phyloP scores from a whole-genome alignment of 2,888 invertebrate species.

The Volucella bombylans region DNA sequence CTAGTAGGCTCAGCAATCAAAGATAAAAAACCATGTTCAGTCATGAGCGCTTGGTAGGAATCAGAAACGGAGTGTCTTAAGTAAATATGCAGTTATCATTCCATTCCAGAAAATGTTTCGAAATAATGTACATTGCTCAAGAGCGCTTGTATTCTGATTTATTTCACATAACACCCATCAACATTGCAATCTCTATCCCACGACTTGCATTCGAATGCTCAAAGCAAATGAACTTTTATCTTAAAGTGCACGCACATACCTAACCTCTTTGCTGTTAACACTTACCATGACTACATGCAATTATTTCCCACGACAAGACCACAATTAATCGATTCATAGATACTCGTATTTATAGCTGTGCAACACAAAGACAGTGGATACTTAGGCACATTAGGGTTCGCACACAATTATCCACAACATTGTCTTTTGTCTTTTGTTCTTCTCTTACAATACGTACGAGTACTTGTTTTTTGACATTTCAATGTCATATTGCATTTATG shows the following conservation, averaged over 20 bases:
- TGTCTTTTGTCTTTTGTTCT: conserved; percentile 47
- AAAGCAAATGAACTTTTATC: conserved; percentile 61
- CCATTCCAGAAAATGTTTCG: no score
- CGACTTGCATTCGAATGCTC: conserved; percentile 27
- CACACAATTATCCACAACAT: conserved; percentile 39
- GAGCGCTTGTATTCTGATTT: background rate
- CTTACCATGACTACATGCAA: conserved; percentile 52
- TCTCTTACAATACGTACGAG: background rate
- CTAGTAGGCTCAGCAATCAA: no score
- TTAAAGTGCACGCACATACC: conserved; percentile 60
- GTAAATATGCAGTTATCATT: no score
- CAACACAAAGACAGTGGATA: background rate
- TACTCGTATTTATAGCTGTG: conserved; percentile 22
- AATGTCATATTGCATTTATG: conserved; percentile 60
- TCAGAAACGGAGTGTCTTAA: no score
- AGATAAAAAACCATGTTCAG: no score
- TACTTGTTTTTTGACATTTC: conserved; percentile 49
- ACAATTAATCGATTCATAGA: conserved; percentile 68
- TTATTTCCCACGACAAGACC: conserved; percentile 45
- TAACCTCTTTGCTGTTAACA: conserved; percentile 50
- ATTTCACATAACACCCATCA: background rate
- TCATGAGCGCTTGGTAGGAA: no score
- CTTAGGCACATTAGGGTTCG: background rate
- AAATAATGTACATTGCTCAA: no score
- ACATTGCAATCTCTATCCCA: conserved; percentile 26